Base-by-base conservation (phyloP, 2,113 vertebrate species). In the human (Homo sapiens) region DNA sequence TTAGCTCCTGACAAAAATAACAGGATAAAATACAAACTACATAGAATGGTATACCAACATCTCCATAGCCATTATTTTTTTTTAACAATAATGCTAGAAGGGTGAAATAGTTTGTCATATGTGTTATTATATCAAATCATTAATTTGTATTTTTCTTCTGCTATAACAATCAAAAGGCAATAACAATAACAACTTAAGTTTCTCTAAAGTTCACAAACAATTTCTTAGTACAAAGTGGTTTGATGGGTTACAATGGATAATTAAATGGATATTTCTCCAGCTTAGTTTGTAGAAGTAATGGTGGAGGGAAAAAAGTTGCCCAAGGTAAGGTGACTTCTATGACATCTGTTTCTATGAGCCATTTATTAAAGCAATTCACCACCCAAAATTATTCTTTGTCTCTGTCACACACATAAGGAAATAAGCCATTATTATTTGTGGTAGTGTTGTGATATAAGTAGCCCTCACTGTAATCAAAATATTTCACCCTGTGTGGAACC, bases 351-450 rank as follows among this genome's bases (percentile, higher is more conserved):
- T 82, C 32, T 80, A 23, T 25, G 8, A 38, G 14, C 78, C 57
- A 73, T 80, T 93, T 95, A 86, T 75, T 90, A 75, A 87, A 59
- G 70, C 45, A 83, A 59, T 66, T 97, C 86, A 4, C 30, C 45
- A 68, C 22, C 7, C n/a, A 40, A 59, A 86, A 79, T n/a, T 48
- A 43, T 11, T 14, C 20, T 57, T 88, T 2, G 32, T 85, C 48
- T 59, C 50, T 89, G 48, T 84, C 25, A 48, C 17, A 79, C 12
- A 52, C 2, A 23, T 25, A 23, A 38, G 11, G n/a, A 66, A 75
- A 57, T 30, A 6, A 32, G 30, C 12, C 45, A 78, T 76, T 40
- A 45, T 45, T n/a, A 78, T 86, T 75, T 40, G 64, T 4, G 55
- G 30, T 57, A 57, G 1, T 76, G 3, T 79, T 73, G 12, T 93